Percentiles rank a stretch among this genome's conserved stretches.
These are phyloP conservation scores for Anastrepha ludens DNA, from an alignment of 1,140 invertebrate genomes.

Conservation along the genomic window DNA sequence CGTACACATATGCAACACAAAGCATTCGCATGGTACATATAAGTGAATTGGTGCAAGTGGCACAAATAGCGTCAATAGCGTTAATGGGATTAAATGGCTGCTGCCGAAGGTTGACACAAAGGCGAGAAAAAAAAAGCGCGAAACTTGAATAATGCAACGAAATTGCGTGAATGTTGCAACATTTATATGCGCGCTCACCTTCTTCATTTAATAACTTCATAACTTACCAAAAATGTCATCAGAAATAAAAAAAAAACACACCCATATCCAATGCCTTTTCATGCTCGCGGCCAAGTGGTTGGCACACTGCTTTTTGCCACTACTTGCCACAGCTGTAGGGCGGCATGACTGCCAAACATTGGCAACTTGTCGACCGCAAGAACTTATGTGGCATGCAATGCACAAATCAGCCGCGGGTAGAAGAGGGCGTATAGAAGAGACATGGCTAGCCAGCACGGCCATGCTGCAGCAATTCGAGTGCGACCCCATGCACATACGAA, in stretches of 20 bases:
- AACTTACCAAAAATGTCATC: conserved; percentile 32
- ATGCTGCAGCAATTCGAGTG: background rate
- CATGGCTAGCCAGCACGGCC: background rate
- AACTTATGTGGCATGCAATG: conserved; percentile 45
- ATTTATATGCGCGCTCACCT: background rate
- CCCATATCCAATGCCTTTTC: conserved; percentile 20
- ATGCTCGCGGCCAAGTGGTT: conserved; percentile 19
- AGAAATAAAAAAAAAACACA: background rate
- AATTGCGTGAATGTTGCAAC: background rate
- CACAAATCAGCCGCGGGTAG: background rate
- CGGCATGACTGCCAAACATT: background rate
- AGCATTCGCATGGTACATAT: background rate
- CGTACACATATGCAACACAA: background rate
- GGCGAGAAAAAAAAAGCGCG: background rate
- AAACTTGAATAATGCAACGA: background rate
- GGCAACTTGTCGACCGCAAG: conserved; percentile 18
- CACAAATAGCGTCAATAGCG: conserved; percentile 42
- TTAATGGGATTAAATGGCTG: conserved; percentile 45
- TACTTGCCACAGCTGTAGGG: background rate
- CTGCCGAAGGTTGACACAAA: background rate
- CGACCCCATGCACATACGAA: background rate
- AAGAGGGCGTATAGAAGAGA: background rate
- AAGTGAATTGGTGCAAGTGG: conserved; percentile 43
- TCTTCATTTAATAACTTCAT: conserved; percentile 48
- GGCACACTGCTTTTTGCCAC: conserved; percentile 7